These are phyloP conservation scores for Ceratina japonica DNA, from an alignment of 1,140 invertebrate genomes.

Conservation along the genomic window DNA sequence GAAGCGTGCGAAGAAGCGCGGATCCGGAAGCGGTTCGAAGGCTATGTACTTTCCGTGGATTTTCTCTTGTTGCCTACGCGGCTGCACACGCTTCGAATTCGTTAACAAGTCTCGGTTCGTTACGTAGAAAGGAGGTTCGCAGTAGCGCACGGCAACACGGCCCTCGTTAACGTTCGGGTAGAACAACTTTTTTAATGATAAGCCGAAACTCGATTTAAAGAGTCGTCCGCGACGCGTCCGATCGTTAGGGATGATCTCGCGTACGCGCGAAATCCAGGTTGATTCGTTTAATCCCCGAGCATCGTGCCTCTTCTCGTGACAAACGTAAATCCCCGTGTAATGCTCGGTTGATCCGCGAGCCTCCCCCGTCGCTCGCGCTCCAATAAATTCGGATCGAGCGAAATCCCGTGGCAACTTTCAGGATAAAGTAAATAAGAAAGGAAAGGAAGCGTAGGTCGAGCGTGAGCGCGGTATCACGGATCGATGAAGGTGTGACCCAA, in stretches of 20 bases:
- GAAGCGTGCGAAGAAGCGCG: not conserved
- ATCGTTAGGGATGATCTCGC: too few relatives aligned
- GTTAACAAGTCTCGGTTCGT: not conserved
- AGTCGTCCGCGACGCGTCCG: too few relatives aligned
- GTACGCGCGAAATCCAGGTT: too few relatives aligned
- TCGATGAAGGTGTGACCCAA: conserved; percentile 42
- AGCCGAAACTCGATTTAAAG: too few relatives aligned
- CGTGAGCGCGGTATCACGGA: not conserved
- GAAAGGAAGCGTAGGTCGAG: conserved; percentile 22
- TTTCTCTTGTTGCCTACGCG: not conserved
- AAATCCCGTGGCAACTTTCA: conserved; percentile 1
- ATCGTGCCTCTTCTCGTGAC: not conserved
- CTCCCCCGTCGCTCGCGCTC: not conserved
- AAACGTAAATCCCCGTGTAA: not conserved
- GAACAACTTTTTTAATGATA: too few relatives aligned
- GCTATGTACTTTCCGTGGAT: not conserved
- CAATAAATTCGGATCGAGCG: conserved; percentile 22
- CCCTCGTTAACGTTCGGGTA: too few relatives aligned
- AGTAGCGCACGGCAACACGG: too few relatives aligned
- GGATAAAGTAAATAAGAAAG: conserved; percentile 14
- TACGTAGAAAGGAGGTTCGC: not conserved
- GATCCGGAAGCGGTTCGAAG: conserved; percentile 4
- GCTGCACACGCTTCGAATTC: not conserved
- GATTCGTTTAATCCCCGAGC: not conserved
- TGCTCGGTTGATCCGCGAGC: not conserved